Evolutionary conservation across 2,797 vertebrate genomes (phyloP).

Genomic region (Neostethus bicornis): DNA sequence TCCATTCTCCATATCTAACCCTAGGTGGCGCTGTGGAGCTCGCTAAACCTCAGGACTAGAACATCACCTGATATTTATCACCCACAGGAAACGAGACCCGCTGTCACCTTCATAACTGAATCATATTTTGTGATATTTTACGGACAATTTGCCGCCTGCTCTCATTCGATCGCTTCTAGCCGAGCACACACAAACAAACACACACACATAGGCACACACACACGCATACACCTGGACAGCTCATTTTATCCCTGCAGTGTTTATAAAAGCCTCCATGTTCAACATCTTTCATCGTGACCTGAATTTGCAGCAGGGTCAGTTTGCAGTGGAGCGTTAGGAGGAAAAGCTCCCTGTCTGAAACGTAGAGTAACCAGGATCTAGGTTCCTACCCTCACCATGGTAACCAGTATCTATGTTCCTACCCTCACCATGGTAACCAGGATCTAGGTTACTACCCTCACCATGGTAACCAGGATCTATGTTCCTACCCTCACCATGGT

Average conservation of each 20-base stretch:
- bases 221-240: background rate
- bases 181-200: no score
- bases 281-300: background rate
- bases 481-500: no score
- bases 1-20: constrained; percentile 24
- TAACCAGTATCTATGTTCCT: no score
- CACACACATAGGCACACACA: no score
- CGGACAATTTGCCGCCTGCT: background rate
- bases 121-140: background rate
- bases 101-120: constrained; percentile 10
- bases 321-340: constrained; percentile 6
- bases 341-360: background rate
- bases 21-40: constrained; percentile 58
- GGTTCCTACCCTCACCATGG: no score
- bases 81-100: background rate
- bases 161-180: background rate
- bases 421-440: no score
- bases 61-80: background rate
- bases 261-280: no score
- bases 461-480: no score
- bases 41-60: background rate
- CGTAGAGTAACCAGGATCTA: no score
- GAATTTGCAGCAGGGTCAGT: no score
- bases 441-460: no score
- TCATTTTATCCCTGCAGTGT: background rate